Evolutionary conservation across 2,888 invertebrate genomes (phyloP).

Genomic region (Limnephilus lunatus): DNA sequence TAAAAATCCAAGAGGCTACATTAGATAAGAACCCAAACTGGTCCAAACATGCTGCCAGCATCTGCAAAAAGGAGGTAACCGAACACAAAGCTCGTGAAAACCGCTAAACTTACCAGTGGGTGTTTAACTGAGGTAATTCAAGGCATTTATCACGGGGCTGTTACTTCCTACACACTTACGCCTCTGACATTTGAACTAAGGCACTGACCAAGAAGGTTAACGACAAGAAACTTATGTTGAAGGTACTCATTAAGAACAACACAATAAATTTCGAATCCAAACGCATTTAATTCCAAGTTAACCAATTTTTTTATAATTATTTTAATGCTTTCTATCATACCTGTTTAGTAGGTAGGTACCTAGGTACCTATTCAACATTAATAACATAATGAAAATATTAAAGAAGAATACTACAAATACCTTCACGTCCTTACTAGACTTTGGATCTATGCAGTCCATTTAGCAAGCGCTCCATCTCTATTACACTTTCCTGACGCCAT

Average conservation of each 20-base stretch:
- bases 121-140: background rate
- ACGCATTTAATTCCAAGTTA: background rate
- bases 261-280: background rate
- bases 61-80: background rate
- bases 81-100: background rate
- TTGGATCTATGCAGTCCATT: too few species aligned
- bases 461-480: too few species aligned
- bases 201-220: background rate
- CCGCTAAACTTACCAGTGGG: background rate
- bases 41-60: background rate
- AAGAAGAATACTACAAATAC: too few species aligned
- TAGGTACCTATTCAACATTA: too few species aligned
- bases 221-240: background rate
- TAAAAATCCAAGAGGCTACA: background rate
- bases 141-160: background rate
- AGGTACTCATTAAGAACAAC: background rate
- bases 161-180: background rate
- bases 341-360: too few species aligned
- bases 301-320: too few species aligned
- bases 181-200: background rate
- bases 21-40: background rate
- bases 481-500: too few species aligned
- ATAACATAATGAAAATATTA: too few species aligned
- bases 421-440: too few species aligned
- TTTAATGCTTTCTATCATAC: too few species aligned